A percentile compares a stretch with the other conserved stretches of the same genome.
Conservation (phyloP, 2,797 vertebrate genomes). For the Sus cebifrons region DNA sequence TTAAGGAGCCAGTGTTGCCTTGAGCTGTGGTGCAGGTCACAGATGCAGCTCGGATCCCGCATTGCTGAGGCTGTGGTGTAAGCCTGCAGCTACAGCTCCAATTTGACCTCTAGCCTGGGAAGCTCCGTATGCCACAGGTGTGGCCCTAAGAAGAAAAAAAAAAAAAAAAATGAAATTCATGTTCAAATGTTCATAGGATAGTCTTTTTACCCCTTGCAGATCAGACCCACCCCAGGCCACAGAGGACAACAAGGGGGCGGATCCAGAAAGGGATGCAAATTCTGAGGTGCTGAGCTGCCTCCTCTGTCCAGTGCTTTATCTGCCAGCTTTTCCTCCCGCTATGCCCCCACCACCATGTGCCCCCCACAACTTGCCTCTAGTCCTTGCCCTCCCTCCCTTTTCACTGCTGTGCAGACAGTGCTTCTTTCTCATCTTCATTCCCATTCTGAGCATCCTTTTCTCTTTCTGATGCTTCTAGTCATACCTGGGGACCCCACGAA, state of each 20-base stretch:
- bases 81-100: no score
- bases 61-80: no score
- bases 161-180: not conserved
- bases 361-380: not conserved
- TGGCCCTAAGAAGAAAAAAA: no score
- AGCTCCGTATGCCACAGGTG: no score
- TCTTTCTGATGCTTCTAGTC: not conserved
- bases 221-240: not conserved
- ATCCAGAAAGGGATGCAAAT: not conserved
- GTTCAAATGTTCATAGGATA: not conserved
- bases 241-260: not conserved
- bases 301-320: not conserved
- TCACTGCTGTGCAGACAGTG: not conserved
- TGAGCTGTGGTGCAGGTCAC: no score
- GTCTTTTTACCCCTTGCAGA: not conserved
- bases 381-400: not conserved
- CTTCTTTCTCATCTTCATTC: not conserved
- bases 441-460: no score
- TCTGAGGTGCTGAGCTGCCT: not conserved
- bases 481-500: no score
- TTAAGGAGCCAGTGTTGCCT: no score
- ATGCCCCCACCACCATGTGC: no score
- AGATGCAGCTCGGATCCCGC: no score
- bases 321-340: not conserved
- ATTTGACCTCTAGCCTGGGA: no score